Conservation (phyloP, 2,888 invertebrate genomes). For the Acanthacorydalis orientalis region DNA sequence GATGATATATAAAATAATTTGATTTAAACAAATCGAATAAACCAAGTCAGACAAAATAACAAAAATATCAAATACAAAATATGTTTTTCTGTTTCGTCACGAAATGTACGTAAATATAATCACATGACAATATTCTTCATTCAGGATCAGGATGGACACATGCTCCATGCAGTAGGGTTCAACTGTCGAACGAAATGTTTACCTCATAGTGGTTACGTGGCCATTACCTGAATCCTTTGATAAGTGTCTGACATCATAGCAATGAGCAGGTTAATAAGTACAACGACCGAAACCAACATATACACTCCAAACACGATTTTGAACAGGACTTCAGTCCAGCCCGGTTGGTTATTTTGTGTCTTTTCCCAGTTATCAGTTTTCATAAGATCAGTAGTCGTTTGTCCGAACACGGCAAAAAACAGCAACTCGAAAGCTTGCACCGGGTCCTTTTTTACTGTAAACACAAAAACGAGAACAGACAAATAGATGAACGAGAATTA, state of each 20-base stretch:
- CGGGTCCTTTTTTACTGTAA: slow-evolving; percentile 82
- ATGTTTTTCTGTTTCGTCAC: not conserved
- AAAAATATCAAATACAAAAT: not conserved
- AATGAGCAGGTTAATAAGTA: slow-evolving; percentile 97
- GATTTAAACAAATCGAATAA: not conserved
- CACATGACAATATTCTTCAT: not conserved
- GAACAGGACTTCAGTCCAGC: slow-evolving; percentile 75
- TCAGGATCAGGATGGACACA: slow-evolving; percentile 1
- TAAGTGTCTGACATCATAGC: slow-evolving; percentile 99
- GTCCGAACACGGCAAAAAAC: slow-evolving; percentile 97
- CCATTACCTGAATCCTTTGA: slow-evolving; percentile 86
- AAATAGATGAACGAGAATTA: slow-evolving; percentile 36
- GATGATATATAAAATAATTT: not conserved
- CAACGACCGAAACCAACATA: slow-evolving; percentile 98
- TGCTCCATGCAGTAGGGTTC: slow-evolving; percentile 3
- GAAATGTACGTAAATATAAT: not conserved
- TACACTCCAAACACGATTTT: slow-evolving; percentile 84
- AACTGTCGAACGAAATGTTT: slow-evolving; percentile 5
- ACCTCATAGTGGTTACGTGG: not conserved
- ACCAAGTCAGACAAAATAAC: not conserved
- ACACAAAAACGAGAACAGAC: slow-evolving; percentile 27
- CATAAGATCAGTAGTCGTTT: slow-evolving; percentile 69
- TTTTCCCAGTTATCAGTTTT: slow-evolving; percentile 39
- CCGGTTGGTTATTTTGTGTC: slow-evolving; percentile 42
- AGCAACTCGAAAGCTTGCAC: slow-evolving; percentile 90